Base-by-base conservation (phyloP, 2,113 vertebrate species). In the Pachycephala philippinensis region DNA sequence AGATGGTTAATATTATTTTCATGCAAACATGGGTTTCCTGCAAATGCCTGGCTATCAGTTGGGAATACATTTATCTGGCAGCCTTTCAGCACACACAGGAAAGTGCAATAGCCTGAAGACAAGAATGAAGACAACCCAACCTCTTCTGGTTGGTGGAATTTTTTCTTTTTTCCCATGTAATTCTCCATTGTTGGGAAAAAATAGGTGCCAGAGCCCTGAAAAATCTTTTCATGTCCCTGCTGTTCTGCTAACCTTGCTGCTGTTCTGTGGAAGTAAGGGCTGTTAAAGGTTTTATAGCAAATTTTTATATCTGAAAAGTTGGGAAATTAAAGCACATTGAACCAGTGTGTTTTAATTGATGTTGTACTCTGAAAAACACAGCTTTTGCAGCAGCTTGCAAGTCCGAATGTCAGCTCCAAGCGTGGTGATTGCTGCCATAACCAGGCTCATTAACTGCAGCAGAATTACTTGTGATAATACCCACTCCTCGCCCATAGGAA, bases 21-120 rank as follows among this genome's bases (percentile, higher is more conserved):
- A 74, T 91, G 39, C 70, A 79, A 83, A 72, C 82, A 59, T 5
- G 54, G 40, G 63, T 47, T 87, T 88, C 71, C 82, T 95, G 90
- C 89, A 94, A 94, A 88, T 72, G 66, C 87, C 65, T 70, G 75
- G 74, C 70, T 90, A 65, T 87, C 87, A 83, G 45, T 16, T 90
- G 95, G 92, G 95, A 96, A 83, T 95, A 74, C 85, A 81, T 93
- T 94, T 89, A 61, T 82, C 93, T 95, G 87, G 93, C 89, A 94
- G 87, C 82, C 35, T 95, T 88, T 94, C 95, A 83, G n/a, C 61
- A 87, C 13, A 30, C 87, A 74, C 44, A 91, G 84, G 65, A 89
- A 85, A 95, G 93, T 82, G 86, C 89, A 93, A 16, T 93, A 94
- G 94, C 95, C 94, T 80, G 87, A 83, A 93, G 93, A 91, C 57